These are phyloP conservation scores for Limnephilus auricula DNA, from an alignment of 2,888 invertebrate species.

Conservation along the genomic window DNA sequence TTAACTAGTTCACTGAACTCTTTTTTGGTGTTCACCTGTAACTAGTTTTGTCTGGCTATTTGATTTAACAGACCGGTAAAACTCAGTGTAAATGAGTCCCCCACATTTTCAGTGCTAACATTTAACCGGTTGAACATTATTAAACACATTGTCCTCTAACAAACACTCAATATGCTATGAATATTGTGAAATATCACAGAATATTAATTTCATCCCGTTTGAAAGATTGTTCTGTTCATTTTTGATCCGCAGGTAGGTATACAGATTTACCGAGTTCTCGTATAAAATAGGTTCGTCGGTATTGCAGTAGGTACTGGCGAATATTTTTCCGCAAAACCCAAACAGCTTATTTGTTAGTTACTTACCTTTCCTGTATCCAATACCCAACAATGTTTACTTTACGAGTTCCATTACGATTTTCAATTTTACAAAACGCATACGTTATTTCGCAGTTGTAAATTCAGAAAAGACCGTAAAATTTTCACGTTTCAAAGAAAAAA, in stretches of 20 bases:
- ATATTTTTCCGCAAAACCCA: neutral
- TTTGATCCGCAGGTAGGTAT: neutral
- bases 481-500: neutral
- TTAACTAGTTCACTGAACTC: neutral
- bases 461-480: neutral
- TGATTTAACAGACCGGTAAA: neutral
- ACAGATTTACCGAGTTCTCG: neutral
- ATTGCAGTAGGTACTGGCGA: neutral
- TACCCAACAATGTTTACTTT: constrained; percentile 37
- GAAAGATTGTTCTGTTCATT: neutral
- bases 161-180: neutral
- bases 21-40: neutral
- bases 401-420: constrained; percentile 53
- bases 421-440: constrained; percentile 56
- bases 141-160: neutral
- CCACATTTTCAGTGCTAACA: neutral
- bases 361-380: neutral
- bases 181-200: neutral
- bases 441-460: constrained; percentile 49
- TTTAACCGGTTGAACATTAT: neutral
- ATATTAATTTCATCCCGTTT: neutral
- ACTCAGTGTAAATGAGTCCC: neutral
- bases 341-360: neutral
- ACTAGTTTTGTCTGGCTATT: neutral
- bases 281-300: neutral